A percentile compares a stretch with the other conserved stretches of the same genome.
Conservation (phyloP, 2,113 vertebrate genomes). For the Fulica atra region DNA sequence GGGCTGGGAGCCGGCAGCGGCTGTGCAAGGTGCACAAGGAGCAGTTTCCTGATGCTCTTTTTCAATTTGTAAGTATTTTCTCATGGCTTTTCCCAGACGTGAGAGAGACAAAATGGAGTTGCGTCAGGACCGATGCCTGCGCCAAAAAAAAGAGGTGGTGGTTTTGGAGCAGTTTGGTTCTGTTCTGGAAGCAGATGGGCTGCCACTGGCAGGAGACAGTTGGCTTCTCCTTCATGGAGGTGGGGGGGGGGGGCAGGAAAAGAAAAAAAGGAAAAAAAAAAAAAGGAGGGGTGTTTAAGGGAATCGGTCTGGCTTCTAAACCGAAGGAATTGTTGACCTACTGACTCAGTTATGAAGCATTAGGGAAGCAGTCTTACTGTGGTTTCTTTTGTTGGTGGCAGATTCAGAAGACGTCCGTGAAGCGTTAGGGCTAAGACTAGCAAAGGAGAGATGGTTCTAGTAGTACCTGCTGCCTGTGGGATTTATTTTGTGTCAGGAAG, state of each 20-base stretch:
- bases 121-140: not conserved
- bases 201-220: slow-evolving; percentile 10
- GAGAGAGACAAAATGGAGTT: slow-evolving; percentile 42
- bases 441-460: not conserved
- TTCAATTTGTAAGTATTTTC: slow-evolving; percentile 40
- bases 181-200: slow-evolving; percentile 22
- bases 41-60: not conserved
- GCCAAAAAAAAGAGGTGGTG: not conserved
- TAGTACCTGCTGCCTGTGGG: not conserved
- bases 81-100: not conserved
- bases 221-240: slow-evolving; percentile 35
- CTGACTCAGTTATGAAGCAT: slow-evolving; percentile 80
- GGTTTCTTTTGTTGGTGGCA: slow-evolving; percentile 72
- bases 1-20: slow-evolving; percentile 19
- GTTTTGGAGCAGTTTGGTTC: slow-evolving; percentile 10
- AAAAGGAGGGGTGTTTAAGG: slow-evolving; percentile 23
- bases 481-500: slow-evolving; percentile 6
- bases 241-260: no score
- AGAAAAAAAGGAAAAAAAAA: not conserved
- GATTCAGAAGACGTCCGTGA: slow-evolving; percentile 50
- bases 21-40: not conserved
- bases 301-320: slow-evolving; percentile 61
- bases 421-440: slow-evolving; percentile 14
- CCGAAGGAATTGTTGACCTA: slow-evolving; percentile 74
- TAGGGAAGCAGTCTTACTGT: slow-evolving; percentile 72